Evolutionary conservation across 1,140 invertebrate genomes (phyloP), one percentile per base, ranked within the genome.

Genomic region (Mercenaria mercenaria): DNA sequence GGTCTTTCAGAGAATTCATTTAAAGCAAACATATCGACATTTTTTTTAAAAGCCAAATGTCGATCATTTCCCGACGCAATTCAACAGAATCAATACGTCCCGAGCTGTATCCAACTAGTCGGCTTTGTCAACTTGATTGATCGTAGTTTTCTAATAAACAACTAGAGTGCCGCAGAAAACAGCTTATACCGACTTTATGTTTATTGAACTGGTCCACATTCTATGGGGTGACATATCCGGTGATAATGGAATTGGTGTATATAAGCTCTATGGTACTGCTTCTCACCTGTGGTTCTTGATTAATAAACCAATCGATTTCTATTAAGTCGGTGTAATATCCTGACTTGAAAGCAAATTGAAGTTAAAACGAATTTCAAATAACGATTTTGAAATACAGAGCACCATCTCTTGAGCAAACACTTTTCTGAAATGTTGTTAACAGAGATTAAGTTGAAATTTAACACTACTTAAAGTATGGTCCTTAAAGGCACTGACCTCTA

Each of bases 121-220:
- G 76, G 76, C 76, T 79, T 79, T 79, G 76, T 79, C 76, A 50
- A 74, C 69, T 4, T 47, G 76, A 79, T 79, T 50, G 41, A 79
- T 79, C 23, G 41, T 8, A 26, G 1, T 47, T 79, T 26, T 50
- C 76, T 56, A 32, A 79, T 52, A 34, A 56, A 47, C 76, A 50
- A 39, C 41, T 39, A 10, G 41, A 29, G 50, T 79, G 41, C 43
- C 32, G n/a, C 41, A 32, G 50, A 79, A 76, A 50, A 79, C 76
- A 79, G 76, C 76, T 79, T 50, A 56, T 50, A 29, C n/a, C n/a
- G 41, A 50, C 72, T 52, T 79, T 79, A n/a, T 52, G 76, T 34
- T 47, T 79, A 79, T 79, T 79, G 76, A 52, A 79, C 43, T 23
- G 41, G 32, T 32, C 41, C 76, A n/a, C 50, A 43, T 47, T 79